Percentiles rank a stretch among this genome's conserved stretches.
Evolutionary conservation across 2,888 invertebrate species (phyloP).

Genomic region (Xiphydria camelus): DNA sequence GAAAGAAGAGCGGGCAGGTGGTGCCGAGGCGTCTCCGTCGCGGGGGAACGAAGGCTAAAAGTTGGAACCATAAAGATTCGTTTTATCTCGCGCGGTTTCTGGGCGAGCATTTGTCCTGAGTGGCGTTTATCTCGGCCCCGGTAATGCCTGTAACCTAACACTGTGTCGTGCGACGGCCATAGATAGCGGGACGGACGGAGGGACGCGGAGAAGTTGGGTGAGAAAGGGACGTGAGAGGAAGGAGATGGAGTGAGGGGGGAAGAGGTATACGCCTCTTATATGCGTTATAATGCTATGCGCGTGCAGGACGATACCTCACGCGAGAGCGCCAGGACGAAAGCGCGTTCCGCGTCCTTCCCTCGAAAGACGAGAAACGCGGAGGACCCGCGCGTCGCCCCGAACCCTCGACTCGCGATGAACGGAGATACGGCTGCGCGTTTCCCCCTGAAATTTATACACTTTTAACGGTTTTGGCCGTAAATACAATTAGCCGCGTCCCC

Average conservation of each 20-base stretch:
- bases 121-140: slow-evolving; percentile 42
- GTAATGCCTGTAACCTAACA: slow-evolving; percentile 51
- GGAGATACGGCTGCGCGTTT: no score
- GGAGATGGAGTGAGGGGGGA: slow-evolving; percentile 5
- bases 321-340: slow-evolving; percentile 12
- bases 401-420: no score
- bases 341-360: no score
- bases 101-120: slow-evolving; percentile 46
- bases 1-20: slow-evolving; percentile 27
- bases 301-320: slow-evolving; percentile 11
- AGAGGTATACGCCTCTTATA: slow-evolving; percentile 8
- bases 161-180: slow-evolving; percentile 39
- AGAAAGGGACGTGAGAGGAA: slow-evolving; percentile 8
- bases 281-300: no score
- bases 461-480: no score
- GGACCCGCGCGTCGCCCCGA: no score
- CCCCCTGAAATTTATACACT: no score
- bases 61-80: slow-evolving; percentile 36
- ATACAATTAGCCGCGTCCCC: slow-evolving; percentile 2
- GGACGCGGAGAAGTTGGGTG: slow-evolving; percentile 6
- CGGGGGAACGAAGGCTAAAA: slow-evolving; percentile 21
- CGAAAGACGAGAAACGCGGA: no score
- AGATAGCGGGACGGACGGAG: slow-evolving; percentile 32
- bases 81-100: slow-evolving; percentile 42
- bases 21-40: not conserved